A percentile compares a stretch with the other conserved stretches of the same genome.
Conservation (phyloP, 2,888 invertebrate genomes). For the Machimus rusticus region DNA sequence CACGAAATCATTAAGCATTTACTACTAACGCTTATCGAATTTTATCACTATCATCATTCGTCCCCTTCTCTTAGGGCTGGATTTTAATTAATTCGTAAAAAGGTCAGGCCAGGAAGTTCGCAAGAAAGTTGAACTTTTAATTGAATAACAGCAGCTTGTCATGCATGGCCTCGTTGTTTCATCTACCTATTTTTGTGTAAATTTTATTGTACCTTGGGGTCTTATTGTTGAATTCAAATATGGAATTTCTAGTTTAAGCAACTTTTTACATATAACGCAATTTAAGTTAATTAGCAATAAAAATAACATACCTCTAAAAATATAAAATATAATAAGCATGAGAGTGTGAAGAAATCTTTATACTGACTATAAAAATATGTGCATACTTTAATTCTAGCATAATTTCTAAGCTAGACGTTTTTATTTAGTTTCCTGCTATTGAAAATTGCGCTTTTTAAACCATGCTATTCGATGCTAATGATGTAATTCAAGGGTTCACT, state of each 20-base stretch:
- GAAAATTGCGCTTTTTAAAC: too few species aligned
- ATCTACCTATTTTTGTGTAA: background rate
- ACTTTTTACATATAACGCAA: background rate
- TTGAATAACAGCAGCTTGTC: background rate
- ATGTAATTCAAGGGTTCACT: too few species aligned
- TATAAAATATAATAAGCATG: too few species aligned
- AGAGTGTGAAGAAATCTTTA: too few species aligned
- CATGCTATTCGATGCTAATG: too few species aligned
- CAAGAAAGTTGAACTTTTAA: background rate
- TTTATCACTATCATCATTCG: slow-evolving; percentile 11
- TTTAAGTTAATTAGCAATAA: too few species aligned
- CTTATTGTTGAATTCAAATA: background rate
- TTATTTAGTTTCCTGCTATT: too few species aligned
- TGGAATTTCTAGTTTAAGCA: background rate
- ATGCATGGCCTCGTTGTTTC: background rate
- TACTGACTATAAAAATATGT: too few species aligned
- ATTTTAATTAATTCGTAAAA: background rate
- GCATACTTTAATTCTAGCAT: too few species aligned
- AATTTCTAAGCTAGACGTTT: too few species aligned
- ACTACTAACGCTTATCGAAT: slow-evolving; percentile 31
- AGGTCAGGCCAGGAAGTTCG: background rate
- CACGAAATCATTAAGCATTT: slow-evolving; percentile 16
- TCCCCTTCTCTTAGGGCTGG: background rate
- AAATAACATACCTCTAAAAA: too few species aligned
- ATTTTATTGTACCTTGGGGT: background rate